phyloP scores from a whole-genome alignment of 2,113 vertebrate genomes.

The Chaenogobius annularis region DNA sequence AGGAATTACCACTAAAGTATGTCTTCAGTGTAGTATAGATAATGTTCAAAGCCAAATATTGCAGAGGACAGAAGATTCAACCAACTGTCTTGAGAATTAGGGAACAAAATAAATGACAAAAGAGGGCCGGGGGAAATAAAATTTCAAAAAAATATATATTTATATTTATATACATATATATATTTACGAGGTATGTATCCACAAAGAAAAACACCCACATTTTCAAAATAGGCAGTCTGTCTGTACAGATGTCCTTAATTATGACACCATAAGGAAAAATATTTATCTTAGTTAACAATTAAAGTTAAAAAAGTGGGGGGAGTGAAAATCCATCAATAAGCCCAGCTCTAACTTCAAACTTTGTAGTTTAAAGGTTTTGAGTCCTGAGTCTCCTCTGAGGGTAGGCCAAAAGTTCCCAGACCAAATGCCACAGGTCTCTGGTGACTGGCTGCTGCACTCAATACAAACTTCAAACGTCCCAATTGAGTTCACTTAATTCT shows the following conservation, averaged over 20 bases:
- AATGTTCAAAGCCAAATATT: constrained; percentile 3
- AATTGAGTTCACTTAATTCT: constrained; percentile 37
- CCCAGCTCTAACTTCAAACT: constrained; percentile 33
- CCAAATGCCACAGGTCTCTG: constrained; percentile 8
- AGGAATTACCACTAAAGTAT: constrained; percentile 7
- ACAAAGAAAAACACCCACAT: constrained; percentile 69
- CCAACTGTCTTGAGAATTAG: constrained; percentile 13
- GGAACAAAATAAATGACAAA: constrained; percentile 33
- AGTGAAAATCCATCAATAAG: constrained; percentile 51
- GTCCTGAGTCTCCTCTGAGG: constrained; percentile 35
- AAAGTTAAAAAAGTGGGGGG: constrained; percentile 54
- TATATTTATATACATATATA: constrained; percentile 78
- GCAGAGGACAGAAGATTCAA: constrained; percentile 21
- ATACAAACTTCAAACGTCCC: constrained; percentile 44
- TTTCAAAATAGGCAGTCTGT: constrained; percentile 69
- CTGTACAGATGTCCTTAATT: constrained; percentile 61
- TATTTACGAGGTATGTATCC: constrained; percentile 82
- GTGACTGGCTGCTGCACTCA: constrained; percentile 41
- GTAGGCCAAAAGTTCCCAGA: constrained; percentile 58
- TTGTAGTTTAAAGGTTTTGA: constrained; percentile 36
- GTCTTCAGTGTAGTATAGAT: constrained; percentile 4
- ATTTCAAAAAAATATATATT: constrained; percentile 80
- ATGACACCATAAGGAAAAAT: constrained; percentile 60
- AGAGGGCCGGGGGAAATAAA: constrained; percentile 55
- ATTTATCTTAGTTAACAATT: constrained; percentile 61